phyloP scores from a whole-genome alignment of 2,888 invertebrate species.

The Cerastis leucographa region DNA sequence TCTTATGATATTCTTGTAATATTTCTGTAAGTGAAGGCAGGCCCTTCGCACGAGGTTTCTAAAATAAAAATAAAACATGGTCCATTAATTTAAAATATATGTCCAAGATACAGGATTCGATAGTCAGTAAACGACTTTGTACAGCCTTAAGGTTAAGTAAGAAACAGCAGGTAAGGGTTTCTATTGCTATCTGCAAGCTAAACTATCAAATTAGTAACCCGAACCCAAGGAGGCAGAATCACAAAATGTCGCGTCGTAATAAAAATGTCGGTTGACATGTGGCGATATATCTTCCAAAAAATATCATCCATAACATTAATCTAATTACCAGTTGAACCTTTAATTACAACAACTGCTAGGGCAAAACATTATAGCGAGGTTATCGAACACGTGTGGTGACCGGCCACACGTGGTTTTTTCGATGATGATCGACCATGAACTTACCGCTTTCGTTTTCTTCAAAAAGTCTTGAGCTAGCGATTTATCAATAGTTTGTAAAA shows the following conservation, averaged over 20 bases:
- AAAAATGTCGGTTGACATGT: constrained; percentile 45
- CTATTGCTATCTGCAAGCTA: neutral
- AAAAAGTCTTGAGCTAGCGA: constrained; percentile 92
- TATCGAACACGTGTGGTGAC: constrained; percentile 78
- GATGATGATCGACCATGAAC: constrained; percentile 75
- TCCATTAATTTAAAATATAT: neutral
- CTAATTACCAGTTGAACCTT: neutral
- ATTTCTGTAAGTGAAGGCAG: constrained; percentile 92
- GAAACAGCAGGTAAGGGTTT: neutral
- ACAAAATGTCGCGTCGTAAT: constrained; percentile 33
- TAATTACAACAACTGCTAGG: neutral
- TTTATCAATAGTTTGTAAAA: constrained; percentile 92
- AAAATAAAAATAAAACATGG: constrained; percentile 45
- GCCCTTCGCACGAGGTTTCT: constrained; percentile 92
- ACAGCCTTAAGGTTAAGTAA: neutral
- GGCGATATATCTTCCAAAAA: neutral
- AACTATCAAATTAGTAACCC: neutral
- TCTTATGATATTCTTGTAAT: constrained; percentile 56
- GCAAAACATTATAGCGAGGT: neutral
- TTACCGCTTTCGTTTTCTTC: constrained; percentile 94
- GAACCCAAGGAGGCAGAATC: neutral
- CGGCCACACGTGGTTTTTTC: constrained; percentile 82
- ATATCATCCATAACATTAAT: neutral
- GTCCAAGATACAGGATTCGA: neutral
- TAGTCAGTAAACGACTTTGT: too few relatives aligned